Evolutionary conservation across 2,888 invertebrate species (phyloP).

Genomic region (Sturmia bella): DNA sequence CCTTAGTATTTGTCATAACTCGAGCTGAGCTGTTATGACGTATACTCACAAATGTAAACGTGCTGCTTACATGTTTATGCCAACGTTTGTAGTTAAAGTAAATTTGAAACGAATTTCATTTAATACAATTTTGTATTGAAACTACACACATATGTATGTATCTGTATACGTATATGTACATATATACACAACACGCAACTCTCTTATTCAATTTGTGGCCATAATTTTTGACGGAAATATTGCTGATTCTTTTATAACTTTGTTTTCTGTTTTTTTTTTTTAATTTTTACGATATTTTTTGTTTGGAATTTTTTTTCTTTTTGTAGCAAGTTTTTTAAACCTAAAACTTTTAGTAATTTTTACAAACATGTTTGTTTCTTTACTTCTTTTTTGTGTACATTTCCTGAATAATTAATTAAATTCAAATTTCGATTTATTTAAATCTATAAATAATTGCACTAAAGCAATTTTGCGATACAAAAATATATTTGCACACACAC

Average conservation of each 20-base stretch:
- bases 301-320: conserved; percentile 10
- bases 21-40: too few species aligned
- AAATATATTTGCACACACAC: background rate
- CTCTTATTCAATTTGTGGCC: conserved; percentile 24
- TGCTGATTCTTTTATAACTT: conserved; percentile 64
- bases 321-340: conserved; percentile 36
- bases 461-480: background rate
- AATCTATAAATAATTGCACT: conserved; percentile 47
- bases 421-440: conserved; percentile 50
- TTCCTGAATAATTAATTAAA: conserved; percentile 69
- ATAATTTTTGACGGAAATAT: conserved; percentile 56
- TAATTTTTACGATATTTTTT: conserved; percentile 40
- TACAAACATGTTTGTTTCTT: background rate
- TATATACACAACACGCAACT: background rate
- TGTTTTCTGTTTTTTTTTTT: background rate
- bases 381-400: conserved; percentile 37
- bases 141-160: too few species aligned
- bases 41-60: too few species aligned
- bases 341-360: conserved; percentile 24
- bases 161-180: too few species aligned
- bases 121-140: too few species aligned
- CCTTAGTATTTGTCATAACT: too few species aligned
- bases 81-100: too few species aligned
- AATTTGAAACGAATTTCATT: too few species aligned
- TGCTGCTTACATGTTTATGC: too few species aligned